These are phyloP conservation scores for Chiloscyllium plagiosum DNA, from an alignment of 2,113 vertebrate genomes.

Conservation along the genomic window DNA sequence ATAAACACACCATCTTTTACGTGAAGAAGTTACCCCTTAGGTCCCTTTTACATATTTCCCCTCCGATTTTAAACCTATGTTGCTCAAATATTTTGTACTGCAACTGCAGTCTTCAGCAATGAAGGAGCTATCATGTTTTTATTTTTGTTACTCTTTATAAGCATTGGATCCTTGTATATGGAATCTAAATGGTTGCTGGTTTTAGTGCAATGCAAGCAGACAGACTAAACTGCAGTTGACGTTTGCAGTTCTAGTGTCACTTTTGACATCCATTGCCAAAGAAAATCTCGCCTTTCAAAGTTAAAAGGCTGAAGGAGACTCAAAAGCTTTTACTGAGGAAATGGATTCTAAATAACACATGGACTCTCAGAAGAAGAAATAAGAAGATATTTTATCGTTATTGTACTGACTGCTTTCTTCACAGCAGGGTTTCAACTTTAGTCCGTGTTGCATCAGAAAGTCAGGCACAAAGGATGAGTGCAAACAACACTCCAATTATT, in stretches of 20 bases:
- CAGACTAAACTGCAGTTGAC: background rate
- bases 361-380: background rate
- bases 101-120: background rate
- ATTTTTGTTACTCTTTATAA: background rate
- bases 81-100: background rate
- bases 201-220: background rate
- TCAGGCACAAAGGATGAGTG: background rate
- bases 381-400: constrained; percentile 10
- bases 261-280: constrained; percentile 3
- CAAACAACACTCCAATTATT: background rate
- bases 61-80: too few species aligned
- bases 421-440: background rate
- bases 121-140: background rate
- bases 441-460: background rate
- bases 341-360: background rate
- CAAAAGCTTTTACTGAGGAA: background rate
- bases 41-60: too few species aligned
- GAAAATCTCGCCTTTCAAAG: background rate
- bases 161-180: background rate
- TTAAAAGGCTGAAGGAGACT: background rate
- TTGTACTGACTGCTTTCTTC: background rate
- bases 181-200: background rate
- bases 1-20: too few species aligned
- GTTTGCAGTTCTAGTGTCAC: background rate
- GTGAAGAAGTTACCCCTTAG: too few species aligned